Evolutionary conservation across 1,140 invertebrate genomes (phyloP).

Genomic region (Drosophila virilis): DNA sequence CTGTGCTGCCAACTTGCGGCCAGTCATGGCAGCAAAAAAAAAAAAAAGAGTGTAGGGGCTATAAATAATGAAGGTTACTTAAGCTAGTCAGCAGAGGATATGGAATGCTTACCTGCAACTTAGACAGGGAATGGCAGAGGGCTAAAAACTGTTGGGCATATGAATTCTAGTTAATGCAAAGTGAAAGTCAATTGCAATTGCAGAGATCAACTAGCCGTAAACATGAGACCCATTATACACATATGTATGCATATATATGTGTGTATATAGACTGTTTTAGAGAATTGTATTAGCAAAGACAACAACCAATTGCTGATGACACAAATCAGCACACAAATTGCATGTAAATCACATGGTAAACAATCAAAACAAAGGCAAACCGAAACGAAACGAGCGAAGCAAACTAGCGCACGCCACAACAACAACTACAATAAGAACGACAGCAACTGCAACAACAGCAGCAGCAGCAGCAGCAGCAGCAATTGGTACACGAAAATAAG

Average conservation of each 20-base stretch:
- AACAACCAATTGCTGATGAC: conserved; percentile 49
- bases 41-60: neutral
- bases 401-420: conserved; percentile 62
- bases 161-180: neutral
- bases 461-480: conserved; percentile 10
- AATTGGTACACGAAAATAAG: conserved; percentile 77
- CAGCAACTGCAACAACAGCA: conserved; percentile 28
- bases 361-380: conserved; percentile 49
- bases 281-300: conserved; percentile 38
- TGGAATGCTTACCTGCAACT: conserved; percentile 50
- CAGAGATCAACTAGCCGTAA: conserved; percentile 35
- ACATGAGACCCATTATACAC: conserved; percentile 7
- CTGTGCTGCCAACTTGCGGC: conserved; percentile 28
- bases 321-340: conserved; percentile 44
- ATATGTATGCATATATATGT: neutral
- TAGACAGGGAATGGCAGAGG: conserved; percentile 13
- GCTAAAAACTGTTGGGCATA: conserved; percentile 13
- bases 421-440: conserved; percentile 9
- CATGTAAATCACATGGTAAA: conserved; percentile 52
- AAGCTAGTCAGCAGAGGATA: conserved; percentile 36
- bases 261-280: conserved; percentile 6
- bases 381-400: conserved; percentile 60
- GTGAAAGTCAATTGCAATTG: conserved; percentile 40
- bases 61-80: conserved; percentile 31
- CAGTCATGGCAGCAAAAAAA: conserved; percentile 13